Percentiles rank a stretch among this genome's conserved stretches.
These are phyloP conservation scores for Oncopeltus fasciatus DNA, from an alignment of 1,140 invertebrate genomes.

Conservation along the genomic window DNA sequence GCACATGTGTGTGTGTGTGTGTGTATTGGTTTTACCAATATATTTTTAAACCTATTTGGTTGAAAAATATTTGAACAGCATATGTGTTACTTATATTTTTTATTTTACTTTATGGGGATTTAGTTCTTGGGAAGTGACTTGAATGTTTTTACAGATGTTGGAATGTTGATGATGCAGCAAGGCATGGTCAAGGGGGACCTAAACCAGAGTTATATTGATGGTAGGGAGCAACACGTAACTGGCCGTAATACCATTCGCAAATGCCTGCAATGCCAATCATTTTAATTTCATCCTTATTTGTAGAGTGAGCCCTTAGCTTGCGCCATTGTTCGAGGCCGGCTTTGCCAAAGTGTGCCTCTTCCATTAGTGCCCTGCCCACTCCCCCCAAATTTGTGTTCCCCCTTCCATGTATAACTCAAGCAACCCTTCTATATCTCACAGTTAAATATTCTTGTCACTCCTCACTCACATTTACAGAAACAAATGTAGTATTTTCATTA, in stretches of 20 bases:
- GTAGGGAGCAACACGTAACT: conserved; percentile 26
- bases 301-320: conserved; percentile 19
- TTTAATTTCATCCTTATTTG: conserved; percentile 11
- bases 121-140: conserved; percentile 15
- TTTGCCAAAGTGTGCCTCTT: conserved; percentile 12
- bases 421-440: too few relatives aligned
- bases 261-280: conserved; percentile 17
- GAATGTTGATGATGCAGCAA: conserved; percentile 87
- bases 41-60: too few relatives aligned
- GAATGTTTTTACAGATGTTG: conserved; percentile 70
- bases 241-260: conserved; percentile 11
- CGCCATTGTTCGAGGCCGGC: conserved; percentile 12
- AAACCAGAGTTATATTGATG: conserved; percentile 24
- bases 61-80: too few relatives aligned
- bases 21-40: too few relatives aligned
- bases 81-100: conserved; percentile 14
- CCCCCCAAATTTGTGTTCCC: too few relatives aligned
- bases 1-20: too few relatives aligned
- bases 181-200: conserved; percentile 67
- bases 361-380: too few relatives aligned
- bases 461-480: too few relatives aligned
- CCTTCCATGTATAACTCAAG: too few relatives aligned
- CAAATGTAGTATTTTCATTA: too few relatives aligned
- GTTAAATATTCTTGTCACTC: too few relatives aligned
- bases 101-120: conserved; percentile 16